These are phyloP conservation scores for Machimus atricapillus DNA, from an alignment of 2,888 invertebrate genomes.

Conservation along the genomic window DNA sequence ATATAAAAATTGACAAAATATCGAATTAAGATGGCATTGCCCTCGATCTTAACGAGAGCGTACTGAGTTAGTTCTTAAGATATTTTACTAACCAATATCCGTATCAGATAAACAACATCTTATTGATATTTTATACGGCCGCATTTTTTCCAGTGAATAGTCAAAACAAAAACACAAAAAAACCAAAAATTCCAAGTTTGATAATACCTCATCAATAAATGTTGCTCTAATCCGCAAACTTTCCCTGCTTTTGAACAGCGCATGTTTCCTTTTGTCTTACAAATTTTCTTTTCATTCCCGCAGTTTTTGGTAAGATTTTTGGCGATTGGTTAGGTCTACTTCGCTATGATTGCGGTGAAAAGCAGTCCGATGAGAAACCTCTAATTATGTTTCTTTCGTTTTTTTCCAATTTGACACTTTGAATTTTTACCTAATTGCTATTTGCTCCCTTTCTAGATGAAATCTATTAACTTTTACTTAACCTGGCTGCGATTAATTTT, in stretches of 20 bases:
- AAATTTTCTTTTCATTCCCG: neutral
- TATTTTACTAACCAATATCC: neutral
- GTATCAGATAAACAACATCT: neutral
- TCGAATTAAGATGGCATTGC: neutral
- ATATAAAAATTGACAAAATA: neutral
- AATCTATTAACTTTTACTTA: neutral
- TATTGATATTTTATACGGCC: neutral
- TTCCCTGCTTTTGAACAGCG: neutral
- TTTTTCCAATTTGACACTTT: neutral
- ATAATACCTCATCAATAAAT: neutral
- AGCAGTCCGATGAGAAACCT: neutral
- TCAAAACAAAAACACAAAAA: neutral
- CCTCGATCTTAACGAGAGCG: neutral
- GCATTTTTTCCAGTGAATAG: neutral
- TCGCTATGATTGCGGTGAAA: neutral
- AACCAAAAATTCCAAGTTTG: neutral
- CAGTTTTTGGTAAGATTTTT: neutral
- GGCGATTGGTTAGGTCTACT: neutral
- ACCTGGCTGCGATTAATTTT: neutral
- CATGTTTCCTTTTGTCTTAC: neutral
- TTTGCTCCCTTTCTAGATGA: neutral
- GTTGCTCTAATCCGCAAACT: neutral
- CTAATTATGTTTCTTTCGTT: neutral
- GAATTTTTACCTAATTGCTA: neutral
- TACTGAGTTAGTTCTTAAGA: neutral